phyloP scores from a whole-genome alignment of 2,113 vertebrate genomes.

The Coregonus clupeaformis region DNA sequence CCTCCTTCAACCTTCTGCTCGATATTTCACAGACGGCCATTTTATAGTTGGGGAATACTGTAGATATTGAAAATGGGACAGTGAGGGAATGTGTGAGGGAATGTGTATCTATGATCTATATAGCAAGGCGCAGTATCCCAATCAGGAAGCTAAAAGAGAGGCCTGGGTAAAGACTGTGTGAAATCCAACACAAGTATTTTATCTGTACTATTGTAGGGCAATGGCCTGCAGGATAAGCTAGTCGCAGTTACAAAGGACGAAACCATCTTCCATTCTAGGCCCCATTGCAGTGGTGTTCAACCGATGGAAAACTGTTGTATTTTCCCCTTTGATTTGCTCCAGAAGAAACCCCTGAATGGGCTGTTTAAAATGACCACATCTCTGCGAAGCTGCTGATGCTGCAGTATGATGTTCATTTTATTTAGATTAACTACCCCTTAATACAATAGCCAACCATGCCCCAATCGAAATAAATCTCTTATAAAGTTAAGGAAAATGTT shows the following conservation, averaged over 20 bases:
- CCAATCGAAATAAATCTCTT: constrained; percentile 67
- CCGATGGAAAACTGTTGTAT: constrained; percentile 48
- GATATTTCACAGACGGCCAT: constrained; percentile 26
- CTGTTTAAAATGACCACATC: constrained; percentile 69
- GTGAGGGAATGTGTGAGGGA: neutral
- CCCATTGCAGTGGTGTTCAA: constrained; percentile 38
- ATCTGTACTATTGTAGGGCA: neutral
- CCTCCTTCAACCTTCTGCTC: constrained; percentile 40
- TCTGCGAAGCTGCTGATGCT: constrained; percentile 67
- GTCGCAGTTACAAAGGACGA: constrained; percentile 10
- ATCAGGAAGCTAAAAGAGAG: neutral
- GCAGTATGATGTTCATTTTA: constrained; percentile 68
- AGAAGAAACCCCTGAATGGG: constrained; percentile 62
- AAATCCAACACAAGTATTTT: constrained; percentile 3
- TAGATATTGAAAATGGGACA: constrained; percentile 2
- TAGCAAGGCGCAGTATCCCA: neutral
- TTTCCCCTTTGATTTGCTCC: constrained; percentile 51
- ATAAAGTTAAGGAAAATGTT: constrained; percentile 55
- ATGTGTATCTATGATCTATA: neutral
- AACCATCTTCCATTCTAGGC: constrained; percentile 37
- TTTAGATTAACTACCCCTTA: constrained; percentile 71
- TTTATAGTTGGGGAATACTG: constrained; percentile 33
- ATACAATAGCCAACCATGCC: constrained; percentile 62
- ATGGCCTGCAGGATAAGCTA: neutral
- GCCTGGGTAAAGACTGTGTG: neutral